Conservation (phyloP, 1,140 invertebrate genomes). For the Oryctes rhinoceros region DNA sequence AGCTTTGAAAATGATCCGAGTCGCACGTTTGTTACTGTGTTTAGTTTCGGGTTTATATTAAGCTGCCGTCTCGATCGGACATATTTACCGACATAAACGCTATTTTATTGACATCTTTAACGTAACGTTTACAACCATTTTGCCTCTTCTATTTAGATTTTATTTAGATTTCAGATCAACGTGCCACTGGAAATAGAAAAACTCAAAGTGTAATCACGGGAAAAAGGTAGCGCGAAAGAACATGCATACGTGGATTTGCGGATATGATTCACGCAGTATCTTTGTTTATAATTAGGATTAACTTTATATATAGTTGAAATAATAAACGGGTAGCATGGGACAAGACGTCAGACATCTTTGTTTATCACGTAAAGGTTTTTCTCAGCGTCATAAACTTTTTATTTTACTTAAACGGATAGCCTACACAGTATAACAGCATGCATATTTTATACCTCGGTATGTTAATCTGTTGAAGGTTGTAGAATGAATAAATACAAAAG, state of each 20-base stretch:
- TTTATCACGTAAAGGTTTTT: not conserved
- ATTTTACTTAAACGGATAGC: too few relatives aligned
- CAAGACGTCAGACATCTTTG: not conserved
- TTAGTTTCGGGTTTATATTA: not conserved
- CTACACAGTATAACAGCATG: too few relatives aligned
- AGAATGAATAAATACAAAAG: too few relatives aligned
- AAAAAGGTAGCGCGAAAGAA: not conserved
- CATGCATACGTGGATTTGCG: not conserved
- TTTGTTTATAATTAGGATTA: not conserved
- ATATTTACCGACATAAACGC: not conserved
- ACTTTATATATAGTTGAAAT: not conserved
- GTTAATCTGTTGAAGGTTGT: too few relatives aligned
- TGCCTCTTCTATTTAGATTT: not conserved
- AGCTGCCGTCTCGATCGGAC: not conserved
- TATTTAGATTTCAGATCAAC: not conserved
- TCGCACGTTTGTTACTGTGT: slow-evolving; percentile 2
- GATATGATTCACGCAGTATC: not conserved
- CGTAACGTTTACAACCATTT: not conserved
- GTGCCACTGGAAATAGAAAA: slow-evolving; percentile 14
- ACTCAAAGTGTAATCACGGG: not conserved
- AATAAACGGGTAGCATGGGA: not conserved
- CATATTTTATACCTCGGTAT: too few relatives aligned
- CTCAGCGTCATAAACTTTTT: too few relatives aligned
- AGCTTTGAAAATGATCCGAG: not conserved
- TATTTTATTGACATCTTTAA: slow-evolving; percentile 9